These are phyloP conservation scores for Onychorhynchus coronatus DNA, from an alignment of 2,113 vertebrate genomes.

Conservation along the genomic window DNA sequence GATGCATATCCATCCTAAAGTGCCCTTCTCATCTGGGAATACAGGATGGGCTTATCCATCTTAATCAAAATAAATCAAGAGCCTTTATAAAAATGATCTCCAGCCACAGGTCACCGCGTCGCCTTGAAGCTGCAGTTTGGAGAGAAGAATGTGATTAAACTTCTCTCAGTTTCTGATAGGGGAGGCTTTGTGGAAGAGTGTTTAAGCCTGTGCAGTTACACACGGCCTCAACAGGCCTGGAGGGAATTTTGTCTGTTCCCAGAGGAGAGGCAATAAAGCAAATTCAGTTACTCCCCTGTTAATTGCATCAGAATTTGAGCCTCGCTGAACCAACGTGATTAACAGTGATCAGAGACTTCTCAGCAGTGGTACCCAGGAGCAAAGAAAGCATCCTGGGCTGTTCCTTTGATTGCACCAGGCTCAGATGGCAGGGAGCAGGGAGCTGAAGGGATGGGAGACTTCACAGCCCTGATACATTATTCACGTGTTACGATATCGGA, in stretches of 20 bases:
- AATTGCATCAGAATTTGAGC: not conserved
- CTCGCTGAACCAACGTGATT: not conserved
- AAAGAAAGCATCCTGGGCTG: not conserved
- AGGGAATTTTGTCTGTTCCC: not conserved
- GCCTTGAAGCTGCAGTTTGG: not conserved
- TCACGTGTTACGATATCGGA: rapidly evolving
- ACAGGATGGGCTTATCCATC: not conserved
- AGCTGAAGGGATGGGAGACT: not conserved
- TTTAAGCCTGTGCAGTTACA: not conserved
- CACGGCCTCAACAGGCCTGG: not conserved
- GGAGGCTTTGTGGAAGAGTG: not conserved
- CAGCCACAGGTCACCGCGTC: not conserved
- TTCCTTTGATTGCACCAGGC: not conserved
- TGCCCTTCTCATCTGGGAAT: not conserved
- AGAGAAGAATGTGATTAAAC: not conserved
- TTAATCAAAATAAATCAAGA: not conserved
- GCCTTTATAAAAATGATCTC: not conserved
- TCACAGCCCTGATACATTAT: not conserved
- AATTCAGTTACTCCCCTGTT: not conserved
- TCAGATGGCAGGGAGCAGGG: not conserved
- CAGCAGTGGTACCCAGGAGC: not conserved
- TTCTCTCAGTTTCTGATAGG: not conserved
- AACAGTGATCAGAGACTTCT: not conserved
- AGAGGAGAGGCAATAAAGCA: not conserved
- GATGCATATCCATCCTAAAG: not conserved